Conservation (phyloP, 2,888 invertebrate genomes). For the Notodonta dromedarius region DNA sequence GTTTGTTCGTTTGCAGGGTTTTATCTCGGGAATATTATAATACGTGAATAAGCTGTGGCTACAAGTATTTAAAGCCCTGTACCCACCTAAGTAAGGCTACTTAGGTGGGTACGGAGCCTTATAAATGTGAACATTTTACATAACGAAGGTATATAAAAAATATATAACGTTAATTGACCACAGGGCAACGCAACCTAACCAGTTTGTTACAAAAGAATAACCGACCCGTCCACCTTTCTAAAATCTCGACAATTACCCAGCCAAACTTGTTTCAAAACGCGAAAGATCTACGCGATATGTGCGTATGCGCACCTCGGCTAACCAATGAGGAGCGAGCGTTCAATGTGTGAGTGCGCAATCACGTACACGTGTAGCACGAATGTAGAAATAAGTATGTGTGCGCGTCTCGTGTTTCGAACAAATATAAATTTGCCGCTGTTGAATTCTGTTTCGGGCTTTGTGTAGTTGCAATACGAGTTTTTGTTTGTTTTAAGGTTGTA, state of each 20-base stretch:
- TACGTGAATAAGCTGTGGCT: too few relatives aligned
- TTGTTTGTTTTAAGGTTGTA: constrained; percentile 7
- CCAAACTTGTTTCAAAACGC: constrained; percentile 74
- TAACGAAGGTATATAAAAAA: constrained; percentile 22
- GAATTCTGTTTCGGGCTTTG: constrained; percentile 46
- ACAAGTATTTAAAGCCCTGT: too few relatives aligned
- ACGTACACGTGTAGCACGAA: constrained; percentile 30
- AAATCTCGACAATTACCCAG: constrained; percentile 76
- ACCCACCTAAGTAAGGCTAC: too few relatives aligned
- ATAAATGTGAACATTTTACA: too few relatives aligned
- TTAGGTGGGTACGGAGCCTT: too few relatives aligned
- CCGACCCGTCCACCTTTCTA: constrained; percentile 73
- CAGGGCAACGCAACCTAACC: constrained; percentile 45
- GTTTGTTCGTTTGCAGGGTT: constrained; percentile 34
- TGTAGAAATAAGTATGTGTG: constrained; percentile 35
- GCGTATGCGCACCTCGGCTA: constrained; percentile 55
- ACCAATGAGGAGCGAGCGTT: constrained; percentile 48
- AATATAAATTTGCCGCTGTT: constrained; percentile 14
- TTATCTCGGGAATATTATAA: constrained; percentile 19
- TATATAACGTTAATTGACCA: constrained; percentile 43
- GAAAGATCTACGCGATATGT: constrained; percentile 48
- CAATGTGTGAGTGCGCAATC: constrained; percentile 45
- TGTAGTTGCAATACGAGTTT: constrained; percentile 11
- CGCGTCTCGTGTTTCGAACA: constrained; percentile 29
- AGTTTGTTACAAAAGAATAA: constrained; percentile 60